Base-by-base conservation (phyloP, 30 jellyfish, hydroid and myxozoan species). In the Aurelia aurita complex sp. Pacific region DNA sequence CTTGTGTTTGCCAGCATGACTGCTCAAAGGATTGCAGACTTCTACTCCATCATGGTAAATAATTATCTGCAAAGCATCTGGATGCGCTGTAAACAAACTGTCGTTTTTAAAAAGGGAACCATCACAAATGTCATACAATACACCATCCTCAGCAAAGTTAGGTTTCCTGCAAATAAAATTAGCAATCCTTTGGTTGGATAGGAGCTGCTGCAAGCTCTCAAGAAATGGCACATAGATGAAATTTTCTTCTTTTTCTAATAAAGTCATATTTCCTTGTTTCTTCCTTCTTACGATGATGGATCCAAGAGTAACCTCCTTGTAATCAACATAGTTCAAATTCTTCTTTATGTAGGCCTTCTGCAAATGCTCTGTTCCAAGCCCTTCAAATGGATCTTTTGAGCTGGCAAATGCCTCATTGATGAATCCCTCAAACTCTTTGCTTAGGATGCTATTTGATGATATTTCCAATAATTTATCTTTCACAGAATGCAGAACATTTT, bases 191-290 rank as follows among this genome's bases (percentile, higher is more conserved):
- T 43, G 18, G 55, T 82, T 82, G 42, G 68, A 18, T 15, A 82
- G 78, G 46, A 82, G 86, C 69, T 82, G 91, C 88, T 71, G 61
- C 36, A 82, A n/a, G 52, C 91, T 69, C 36, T 82, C 87, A 14
- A 70, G 51, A 53, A 82, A n/a, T 29, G 87, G 91, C 32, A 82
- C 59, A 76, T 70, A 82, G 60, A 82, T 72, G 60, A 82, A 82
- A 38, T 40, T 54, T 68, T 82, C 91, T 19, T 68, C 78, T 46
- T 68, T 70, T 35, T 82, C 86, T 15, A 14, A 59, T 38, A 82
- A 34, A 34, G 60, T 19, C 3, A 12, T 43, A 51, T 82, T 82
- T 36, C 77, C 10, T 13, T 87, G 80, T 1, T 3, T 35, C 67
- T 69, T 82, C 76, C n/a, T 82, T 42, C 40, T 82, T 52, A 64